These are phyloP conservation scores for Mus pahari DNA, from an alignment of 2,113 vertebrate species.

Conservation along the genomic window DNA sequence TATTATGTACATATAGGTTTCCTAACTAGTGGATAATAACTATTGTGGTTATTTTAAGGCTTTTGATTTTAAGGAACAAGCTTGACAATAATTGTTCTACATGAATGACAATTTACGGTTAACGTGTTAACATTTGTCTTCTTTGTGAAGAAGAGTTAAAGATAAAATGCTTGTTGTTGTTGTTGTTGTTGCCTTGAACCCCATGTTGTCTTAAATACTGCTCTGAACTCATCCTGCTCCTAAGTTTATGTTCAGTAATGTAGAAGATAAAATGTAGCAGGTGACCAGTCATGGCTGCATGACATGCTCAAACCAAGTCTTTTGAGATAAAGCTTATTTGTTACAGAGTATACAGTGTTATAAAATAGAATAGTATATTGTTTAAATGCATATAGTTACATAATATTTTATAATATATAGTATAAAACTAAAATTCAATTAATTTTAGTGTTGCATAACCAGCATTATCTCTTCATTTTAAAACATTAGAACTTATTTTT, in stretches of 20 bases:
- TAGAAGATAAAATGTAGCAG: neutral
- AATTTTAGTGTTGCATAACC: neutral
- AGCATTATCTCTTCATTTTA: conserved; percentile 26
- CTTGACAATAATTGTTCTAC: conserved; percentile 7
- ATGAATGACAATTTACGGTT: neutral
- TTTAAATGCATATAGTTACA: no score
- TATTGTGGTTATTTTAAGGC: neutral
- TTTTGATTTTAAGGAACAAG: neutral
- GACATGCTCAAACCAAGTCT: conserved; percentile 4
- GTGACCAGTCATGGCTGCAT: neutral
- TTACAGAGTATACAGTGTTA: no score
- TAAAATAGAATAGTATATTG: no score
- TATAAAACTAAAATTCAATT: neutral
- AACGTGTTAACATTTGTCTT: neutral
- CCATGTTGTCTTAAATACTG: neutral
- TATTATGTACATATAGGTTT: neutral
- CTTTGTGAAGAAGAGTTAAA: neutral
- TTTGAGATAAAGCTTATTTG: neutral
- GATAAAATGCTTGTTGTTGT: neutral
- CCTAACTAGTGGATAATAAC: conserved; percentile 28
- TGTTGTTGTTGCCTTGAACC: neutral
- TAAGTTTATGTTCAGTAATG: neutral
- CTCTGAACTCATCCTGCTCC: neutral
- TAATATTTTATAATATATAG: no score
- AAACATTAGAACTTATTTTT: neutral